These are phyloP conservation scores for Sciurus carolinensis DNA, from an alignment of 2,797 vertebrate genomes.

Conservation along the genomic window DNA sequence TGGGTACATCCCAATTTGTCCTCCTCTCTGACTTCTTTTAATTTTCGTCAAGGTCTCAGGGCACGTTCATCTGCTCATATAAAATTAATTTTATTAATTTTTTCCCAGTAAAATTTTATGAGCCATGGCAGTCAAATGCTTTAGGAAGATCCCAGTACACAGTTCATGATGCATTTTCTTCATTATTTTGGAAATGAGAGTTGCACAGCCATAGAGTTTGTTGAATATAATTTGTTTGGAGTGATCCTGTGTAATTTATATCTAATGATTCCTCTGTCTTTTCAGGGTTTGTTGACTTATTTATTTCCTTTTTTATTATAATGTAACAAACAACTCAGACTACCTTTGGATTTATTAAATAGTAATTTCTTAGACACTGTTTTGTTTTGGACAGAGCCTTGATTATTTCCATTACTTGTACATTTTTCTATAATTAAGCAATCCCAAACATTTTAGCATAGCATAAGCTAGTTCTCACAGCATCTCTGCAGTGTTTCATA, in stretches of 20 bases:
- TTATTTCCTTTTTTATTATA: constrained; percentile 46
- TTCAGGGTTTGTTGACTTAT: constrained; percentile 56
- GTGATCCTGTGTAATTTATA: constrained; percentile 58
- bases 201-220: constrained; percentile 7
- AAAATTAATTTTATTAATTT: constrained; percentile 71
- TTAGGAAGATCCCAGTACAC: constrained; percentile 35
- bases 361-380: constrained; percentile 28
- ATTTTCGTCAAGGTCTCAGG: constrained; percentile 33
- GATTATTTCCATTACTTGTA: constrained; percentile 16
- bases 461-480: not conserved
- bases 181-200: constrained; percentile 72
- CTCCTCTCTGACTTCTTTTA: not conserved
- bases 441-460: not conserved
- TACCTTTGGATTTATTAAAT: constrained; percentile 38
- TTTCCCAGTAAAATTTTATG: constrained; percentile 69
- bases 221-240: constrained; percentile 67
- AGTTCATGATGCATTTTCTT: constrained; percentile 74
- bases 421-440: constrained; percentile 45
- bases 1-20: not conserved
- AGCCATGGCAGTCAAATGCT: constrained; percentile 38
- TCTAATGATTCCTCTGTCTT: constrained; percentile 47
- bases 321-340: not conserved
- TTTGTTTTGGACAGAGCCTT: constrained; percentile 60
- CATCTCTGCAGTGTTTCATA: not conserved
- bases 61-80: not conserved